Percentiles rank a stretch among this genome's conserved stretches.
Evolutionary conservation across 2,797 vertebrate genomes (phyloP).

Genomic region (Ciconia nigra): DNA sequence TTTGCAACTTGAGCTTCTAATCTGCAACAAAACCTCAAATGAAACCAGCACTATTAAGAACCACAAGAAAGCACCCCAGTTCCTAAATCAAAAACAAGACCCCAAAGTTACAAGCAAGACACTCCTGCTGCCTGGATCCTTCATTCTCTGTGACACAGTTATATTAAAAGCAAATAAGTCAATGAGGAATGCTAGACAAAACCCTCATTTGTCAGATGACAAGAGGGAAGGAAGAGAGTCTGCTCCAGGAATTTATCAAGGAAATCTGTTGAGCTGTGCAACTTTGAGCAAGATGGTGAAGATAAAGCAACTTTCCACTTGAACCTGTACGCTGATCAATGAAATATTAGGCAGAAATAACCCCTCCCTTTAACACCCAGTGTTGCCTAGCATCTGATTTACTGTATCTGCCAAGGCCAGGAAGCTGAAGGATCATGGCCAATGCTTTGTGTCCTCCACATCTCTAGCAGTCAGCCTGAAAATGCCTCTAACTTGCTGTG

Average conservation of each 20-base stretch:
- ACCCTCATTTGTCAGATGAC: constrained; percentile 59
- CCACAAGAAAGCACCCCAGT: background rate
- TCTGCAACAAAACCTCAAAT: too few relatives aligned
- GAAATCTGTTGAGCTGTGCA: constrained; percentile 70
- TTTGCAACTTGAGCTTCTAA: background rate
- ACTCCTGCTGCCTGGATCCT: background rate
- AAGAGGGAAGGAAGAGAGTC: constrained; percentile 20
- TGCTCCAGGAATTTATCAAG: constrained; percentile 59
- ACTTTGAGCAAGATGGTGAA: constrained; percentile 29
- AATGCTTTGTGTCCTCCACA: background rate
- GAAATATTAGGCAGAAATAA: constrained; percentile 11
- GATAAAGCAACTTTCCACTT: constrained; percentile 25
- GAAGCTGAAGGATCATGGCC: background rate
- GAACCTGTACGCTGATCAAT: background rate
- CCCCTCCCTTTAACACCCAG: background rate
- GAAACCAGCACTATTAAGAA: background rate
- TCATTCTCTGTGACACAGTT: background rate
- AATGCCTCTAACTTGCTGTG: background rate
- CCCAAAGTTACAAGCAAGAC: background rate
- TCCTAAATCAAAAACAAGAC: background rate
- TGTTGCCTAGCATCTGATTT: background rate
- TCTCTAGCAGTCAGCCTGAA: background rate
- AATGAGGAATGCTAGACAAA: constrained; percentile 12
- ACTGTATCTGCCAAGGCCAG: background rate
- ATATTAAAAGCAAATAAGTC: constrained; percentile 60